Evolutionary conservation across 53 echinoderm and acorn worm genomes (phyloP), one percentile per base, ranked within the genome.

Genomic region (Arbacia lixula): DNA sequence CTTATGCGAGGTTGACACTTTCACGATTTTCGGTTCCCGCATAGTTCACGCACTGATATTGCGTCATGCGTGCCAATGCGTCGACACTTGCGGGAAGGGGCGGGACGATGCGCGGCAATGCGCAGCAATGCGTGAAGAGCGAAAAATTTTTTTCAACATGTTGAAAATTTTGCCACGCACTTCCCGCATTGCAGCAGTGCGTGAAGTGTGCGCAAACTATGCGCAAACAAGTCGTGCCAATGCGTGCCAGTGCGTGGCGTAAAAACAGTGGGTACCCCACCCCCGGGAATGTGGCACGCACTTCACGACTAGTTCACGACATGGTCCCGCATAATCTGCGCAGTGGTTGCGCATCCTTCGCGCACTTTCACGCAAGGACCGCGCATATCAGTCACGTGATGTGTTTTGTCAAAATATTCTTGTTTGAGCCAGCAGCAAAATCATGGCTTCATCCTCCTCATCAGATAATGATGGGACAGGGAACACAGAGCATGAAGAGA

Each of bases 221-320:
- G 60, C 60, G 60, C 60, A 60, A 60, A 60, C 60, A 60, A 60
- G 60, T 60, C 29, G 60, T 60, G 60, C 60, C 60, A 60, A 60
- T 60, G 60, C 60, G 60, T 60, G 60, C 60, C 60, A 60, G 60
- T 64, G 35, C 64, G 35, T 34, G 64, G 64, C 64, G 34, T 64
- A 64, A 64, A 46, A 64, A 64, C 64, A 64, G 64, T 64, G 64
- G 64, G 64, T 64, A 64, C 64, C 64, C 64, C 64, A 64, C 64
- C 49, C 49, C 64, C 64, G 64, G 64, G 64, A 64, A 64, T 64
- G 64, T 64, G 64, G 64, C 64, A 64, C 64, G 64, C 64, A 64
- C 64, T 64, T 64, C 31, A 64, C 64, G 64, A 64, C 64, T 64
- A 64, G 64, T 64, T 64, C 64, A 64, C 64, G 33, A 64, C 64